Percentiles rank a stretch among this genome's conserved stretches.
Evolutionary conservation across 2,888 invertebrate genomes (phyloP).

Genomic region (Drosophila cognata): DNA sequence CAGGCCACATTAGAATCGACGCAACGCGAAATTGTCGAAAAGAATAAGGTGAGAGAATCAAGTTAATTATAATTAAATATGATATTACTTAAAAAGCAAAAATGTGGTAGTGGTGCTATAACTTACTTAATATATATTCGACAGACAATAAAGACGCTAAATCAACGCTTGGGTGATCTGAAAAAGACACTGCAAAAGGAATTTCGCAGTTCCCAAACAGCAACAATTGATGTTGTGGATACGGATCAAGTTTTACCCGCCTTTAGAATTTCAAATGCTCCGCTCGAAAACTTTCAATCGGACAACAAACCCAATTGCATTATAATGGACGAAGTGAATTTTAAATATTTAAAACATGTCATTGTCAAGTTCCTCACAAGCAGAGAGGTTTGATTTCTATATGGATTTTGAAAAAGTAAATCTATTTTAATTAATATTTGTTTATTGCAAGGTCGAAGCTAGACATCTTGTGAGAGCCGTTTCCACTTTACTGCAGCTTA

Average conservation of each 20-base stretch:
- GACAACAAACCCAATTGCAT: constrained; percentile 73
- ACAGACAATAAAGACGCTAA: constrained; percentile 94
- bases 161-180: constrained; percentile 94
- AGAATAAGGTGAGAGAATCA: constrained; percentile 86
- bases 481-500: constrained; percentile 92
- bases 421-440: constrained; percentile 1
- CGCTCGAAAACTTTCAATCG: constrained; percentile 54
- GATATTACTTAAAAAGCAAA: not conserved
- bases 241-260: constrained; percentile 52
- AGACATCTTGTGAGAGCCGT: constrained; percentile 95
- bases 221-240: constrained; percentile 58
- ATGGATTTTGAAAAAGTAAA: not conserved
- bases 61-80: not conserved
- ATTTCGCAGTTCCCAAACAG: constrained; percentile 85
- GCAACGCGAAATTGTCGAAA: constrained; percentile 87
- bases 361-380: constrained; percentile 96
- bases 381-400: constrained; percentile 87
- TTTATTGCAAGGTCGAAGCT: constrained; percentile 88
- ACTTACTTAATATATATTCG: not conserved
- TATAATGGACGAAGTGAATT: constrained; percentile 89
- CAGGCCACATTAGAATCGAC: constrained; percentile 74
- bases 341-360: constrained; percentile 96
- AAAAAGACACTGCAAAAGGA: constrained; percentile 96
- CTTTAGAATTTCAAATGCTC: constrained; percentile 45
- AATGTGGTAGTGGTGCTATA: not conserved